Evolutionary conservation across 2,113 vertebrate species (phyloP).

Genomic region (Cebidichthys violaceus): DNA sequence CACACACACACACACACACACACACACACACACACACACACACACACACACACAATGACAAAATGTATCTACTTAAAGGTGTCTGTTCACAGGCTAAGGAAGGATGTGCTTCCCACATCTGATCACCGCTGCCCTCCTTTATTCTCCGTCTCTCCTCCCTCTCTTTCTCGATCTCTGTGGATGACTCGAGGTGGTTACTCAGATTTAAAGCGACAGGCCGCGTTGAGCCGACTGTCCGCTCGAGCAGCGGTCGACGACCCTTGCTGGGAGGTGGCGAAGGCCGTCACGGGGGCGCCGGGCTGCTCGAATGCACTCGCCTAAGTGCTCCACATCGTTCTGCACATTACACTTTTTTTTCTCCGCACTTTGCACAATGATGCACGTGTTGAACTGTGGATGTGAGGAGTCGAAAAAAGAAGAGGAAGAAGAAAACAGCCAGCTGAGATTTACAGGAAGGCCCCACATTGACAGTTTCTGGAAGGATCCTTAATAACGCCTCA

Average conservation of each 20-base stretch:
- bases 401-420: background rate
- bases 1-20: background rate
- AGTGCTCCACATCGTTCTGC: conserved; percentile 23
- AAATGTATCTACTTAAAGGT: conserved; percentile 28
- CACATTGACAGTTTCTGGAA: conserved; percentile 39
- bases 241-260: conserved; percentile 32
- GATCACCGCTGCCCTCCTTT: background rate
- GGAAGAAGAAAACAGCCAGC: background rate
- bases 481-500: conserved; percentile 42
- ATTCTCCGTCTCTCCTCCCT: conserved; percentile 5
- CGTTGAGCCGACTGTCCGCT: conserved; percentile 54
- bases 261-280: conserved; percentile 58
- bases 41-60: conserved; percentile 26
- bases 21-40: conserved; percentile 28
- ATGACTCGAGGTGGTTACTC: conserved; percentile 53
- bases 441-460: background rate
- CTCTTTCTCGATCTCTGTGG: conserved; percentile 10
- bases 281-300: conserved; percentile 40
- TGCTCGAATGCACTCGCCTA: conserved; percentile 21
- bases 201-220: conserved; percentile 60
- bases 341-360: conserved; percentile 18
- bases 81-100: conserved; percentile 24
- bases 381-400: conserved; percentile 8
- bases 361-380: conserved; percentile 9
- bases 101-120: conserved; percentile 8